Base-by-base conservation (phyloP, 2,797 vertebrate species). In the Mallotus villosus region DNA sequence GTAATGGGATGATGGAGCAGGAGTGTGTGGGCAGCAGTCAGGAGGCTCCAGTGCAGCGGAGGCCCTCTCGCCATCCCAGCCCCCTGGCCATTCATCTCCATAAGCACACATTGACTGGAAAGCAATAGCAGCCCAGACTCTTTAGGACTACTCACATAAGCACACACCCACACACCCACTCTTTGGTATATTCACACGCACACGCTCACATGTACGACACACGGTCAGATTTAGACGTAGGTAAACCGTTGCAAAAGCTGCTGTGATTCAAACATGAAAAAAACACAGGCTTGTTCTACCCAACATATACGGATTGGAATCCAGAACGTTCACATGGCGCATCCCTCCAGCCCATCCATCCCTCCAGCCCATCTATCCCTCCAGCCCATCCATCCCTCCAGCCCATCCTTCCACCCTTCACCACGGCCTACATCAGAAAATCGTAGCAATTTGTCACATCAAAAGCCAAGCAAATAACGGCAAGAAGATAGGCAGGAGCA, bases 1-100 rank as follows among this genome's bases (percentile, higher is more conserved):
- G 89, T 94, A 94, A 96, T 94, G 82, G 92, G 91, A 93, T 95
- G 93, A 95, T 93, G 92, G 92, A 93, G 81, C 81, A 2, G 85
- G 71, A 60, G 73, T 89, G 89, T 82, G 75, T 78, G 80, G 90
- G 89, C 85, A 71, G 61, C 79, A 76, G 86, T 83, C 88, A 80
- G 81, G 78, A 78, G 85, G 80, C 78, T 69, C 69, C 81, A 74
- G 72, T 80, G 74, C 72, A 79, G 83, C 91, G 74, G 71, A 74
- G 79, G 76, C 79, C 85, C 82, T 84, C 88, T 91, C 86, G 76
- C 74, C 90, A 89, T 84, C 86, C 80, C 79, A 73, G 71, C 81
- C 70, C 74, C 85, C 82, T 81, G 90, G 86, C 81, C 79, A 93
- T 94, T 91, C 68, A 93, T 94, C 85, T 78, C 46, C 7, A 84